A percentile compares a stretch with the other conserved stretches of the same genome.
These are phyloP conservation scores for Gryllus longicercus DNA, from an alignment of 2,888 invertebrate genomes.

Conservation along the genomic window DNA sequence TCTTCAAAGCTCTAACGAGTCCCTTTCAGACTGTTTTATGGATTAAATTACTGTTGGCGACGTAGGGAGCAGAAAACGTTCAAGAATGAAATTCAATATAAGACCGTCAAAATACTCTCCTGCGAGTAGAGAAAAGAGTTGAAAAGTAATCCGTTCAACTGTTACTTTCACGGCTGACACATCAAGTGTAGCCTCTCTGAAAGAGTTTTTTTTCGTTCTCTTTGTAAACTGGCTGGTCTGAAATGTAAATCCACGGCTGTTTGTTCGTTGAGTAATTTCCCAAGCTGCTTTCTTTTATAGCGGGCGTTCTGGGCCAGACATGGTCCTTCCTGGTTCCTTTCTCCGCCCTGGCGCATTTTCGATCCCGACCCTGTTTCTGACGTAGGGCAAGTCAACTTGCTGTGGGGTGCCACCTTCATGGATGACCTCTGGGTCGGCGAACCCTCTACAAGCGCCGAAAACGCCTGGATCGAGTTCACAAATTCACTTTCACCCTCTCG, in stretches of 20 bases:
- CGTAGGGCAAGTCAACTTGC: too few relatives aligned
- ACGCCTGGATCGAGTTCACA: not conserved
- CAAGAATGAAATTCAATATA: conserved; percentile 1
- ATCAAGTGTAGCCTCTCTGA: not conserved
- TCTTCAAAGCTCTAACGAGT: not conserved
- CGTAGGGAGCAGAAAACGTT: not conserved
- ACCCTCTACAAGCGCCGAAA: not conserved
- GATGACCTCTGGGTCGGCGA: too few relatives aligned
- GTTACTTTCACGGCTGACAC: not conserved
- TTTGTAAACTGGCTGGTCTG: not conserved
- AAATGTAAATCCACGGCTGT: not conserved
- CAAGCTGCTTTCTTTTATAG: not conserved
- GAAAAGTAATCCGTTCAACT: not conserved
- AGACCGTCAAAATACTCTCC: not conserved
- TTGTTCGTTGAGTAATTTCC: not conserved
- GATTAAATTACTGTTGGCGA: not conserved
- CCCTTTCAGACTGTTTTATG: conserved; percentile 5
- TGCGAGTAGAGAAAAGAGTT: not conserved
- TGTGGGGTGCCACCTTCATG: too few relatives aligned
- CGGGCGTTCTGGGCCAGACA: not conserved
- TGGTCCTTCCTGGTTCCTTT: not conserved
- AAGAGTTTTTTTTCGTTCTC: not conserved
- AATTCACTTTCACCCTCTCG: not conserved
- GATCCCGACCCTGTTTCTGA: too few relatives aligned
- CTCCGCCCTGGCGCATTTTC: not conserved